A percentile compares a stretch with the other conserved stretches of the same genome.
Conservation (phyloP, 2,888 invertebrate genomes). For the Gryllus longicercus region DNA sequence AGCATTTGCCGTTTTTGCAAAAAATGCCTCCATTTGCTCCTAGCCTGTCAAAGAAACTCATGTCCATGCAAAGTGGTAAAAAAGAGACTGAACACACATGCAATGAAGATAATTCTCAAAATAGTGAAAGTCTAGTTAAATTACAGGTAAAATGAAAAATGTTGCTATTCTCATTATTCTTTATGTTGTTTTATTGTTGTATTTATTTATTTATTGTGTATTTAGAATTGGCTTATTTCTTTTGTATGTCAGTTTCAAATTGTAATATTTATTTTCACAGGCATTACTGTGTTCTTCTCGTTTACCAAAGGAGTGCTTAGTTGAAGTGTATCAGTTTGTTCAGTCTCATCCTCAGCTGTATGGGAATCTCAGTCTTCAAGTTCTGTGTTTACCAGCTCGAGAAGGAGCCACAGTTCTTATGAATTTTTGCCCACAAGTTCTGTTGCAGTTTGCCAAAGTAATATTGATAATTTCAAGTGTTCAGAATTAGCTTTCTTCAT, state of each 20-base stretch:
- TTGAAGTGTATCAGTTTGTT: conserved; percentile 61
- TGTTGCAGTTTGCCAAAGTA: conserved; percentile 65
- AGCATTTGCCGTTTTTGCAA: conserved; percentile 32
- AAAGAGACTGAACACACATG: neutral
- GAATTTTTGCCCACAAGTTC: conserved; percentile 58
- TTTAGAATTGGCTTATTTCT: neutral
- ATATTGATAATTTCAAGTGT: neutral
- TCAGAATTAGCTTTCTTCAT: neutral
- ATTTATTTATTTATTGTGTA: neutral
- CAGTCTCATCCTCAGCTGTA: conserved; percentile 54
- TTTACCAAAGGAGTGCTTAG: conserved; percentile 54
- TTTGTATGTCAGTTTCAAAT: conserved; percentile 2
- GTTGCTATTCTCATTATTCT: neutral
- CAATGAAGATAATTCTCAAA: neutral
- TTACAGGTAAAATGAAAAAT: conserved; percentile 35
- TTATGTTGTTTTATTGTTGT: neutral
- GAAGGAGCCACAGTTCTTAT: conserved; percentile 56
- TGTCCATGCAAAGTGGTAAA: conserved; percentile 30
- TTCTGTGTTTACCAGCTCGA: conserved; percentile 42
- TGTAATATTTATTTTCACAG: conserved; percentile 21
- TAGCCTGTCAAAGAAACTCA: conserved; percentile 33
- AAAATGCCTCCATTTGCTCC: conserved; percentile 37
- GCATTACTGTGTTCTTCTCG: conserved; percentile 54
- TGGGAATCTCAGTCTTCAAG: conserved; percentile 47
- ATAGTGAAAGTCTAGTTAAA: conserved; percentile 35